Percentiles rank a stretch among this genome's conserved stretches.
These are phyloP conservation scores for Alcis repandata DNA, from an alignment of 2,888 invertebrate genomes.

Conservation along the genomic window DNA sequence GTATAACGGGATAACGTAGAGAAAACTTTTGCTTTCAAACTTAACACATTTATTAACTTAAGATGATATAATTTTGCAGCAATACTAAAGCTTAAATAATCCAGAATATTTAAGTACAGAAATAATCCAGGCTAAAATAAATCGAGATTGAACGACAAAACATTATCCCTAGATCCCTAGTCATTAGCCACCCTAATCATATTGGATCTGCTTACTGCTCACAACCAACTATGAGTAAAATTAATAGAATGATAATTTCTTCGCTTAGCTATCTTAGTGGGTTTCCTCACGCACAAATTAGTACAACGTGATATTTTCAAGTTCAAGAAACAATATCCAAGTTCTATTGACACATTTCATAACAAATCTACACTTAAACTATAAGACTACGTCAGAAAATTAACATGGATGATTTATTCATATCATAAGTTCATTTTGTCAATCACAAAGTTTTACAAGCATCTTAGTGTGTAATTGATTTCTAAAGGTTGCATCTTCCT, in stretches of 20 bases:
- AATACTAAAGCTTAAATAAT: neutral
- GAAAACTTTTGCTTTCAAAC: conserved; percentile 35
- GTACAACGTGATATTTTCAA: neutral
- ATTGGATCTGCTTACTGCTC: conserved; percentile 15
- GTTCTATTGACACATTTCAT: neutral
- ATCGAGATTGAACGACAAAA: conserved; percentile 2
- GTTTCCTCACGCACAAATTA: neutral
- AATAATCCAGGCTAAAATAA: neutral
- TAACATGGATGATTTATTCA: neutral
- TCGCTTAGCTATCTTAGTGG: neutral
- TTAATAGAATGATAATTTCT: neutral
- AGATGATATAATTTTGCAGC: neutral
- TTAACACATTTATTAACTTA: conserved; percentile 16
- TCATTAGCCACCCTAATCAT: conserved; percentile 3
- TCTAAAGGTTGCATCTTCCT: conserved; percentile 30
- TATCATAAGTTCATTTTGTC: neutral
- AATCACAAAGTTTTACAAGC: neutral
- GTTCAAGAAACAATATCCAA: neutral
- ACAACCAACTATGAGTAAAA: conserved; percentile 1
- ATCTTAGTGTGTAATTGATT: neutral
- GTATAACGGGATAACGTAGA: conserved; percentile 34
- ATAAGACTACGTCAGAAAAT: neutral
- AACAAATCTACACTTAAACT: neutral
- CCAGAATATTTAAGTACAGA: neutral
- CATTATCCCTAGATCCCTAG: conserved; percentile 12